Conservation (phyloP, 2,888 invertebrate genomes). For the Drosophila fulvimacula region DNA sequence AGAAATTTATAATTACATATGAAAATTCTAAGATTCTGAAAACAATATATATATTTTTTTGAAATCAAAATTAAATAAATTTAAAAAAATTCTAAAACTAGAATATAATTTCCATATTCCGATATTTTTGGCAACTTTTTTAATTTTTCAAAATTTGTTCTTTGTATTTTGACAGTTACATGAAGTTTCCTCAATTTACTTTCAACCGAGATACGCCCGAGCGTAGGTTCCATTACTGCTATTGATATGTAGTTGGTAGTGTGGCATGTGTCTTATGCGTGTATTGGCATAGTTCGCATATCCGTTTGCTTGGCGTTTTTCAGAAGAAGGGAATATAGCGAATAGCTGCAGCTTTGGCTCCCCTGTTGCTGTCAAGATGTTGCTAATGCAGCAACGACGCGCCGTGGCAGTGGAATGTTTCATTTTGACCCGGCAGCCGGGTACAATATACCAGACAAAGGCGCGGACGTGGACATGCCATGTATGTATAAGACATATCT, state of each 20-base stretch:
- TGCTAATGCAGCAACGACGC: slow-evolving; percentile 18
- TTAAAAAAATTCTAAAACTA: no score
- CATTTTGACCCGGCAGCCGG: slow-evolving; percentile 20
- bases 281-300: not conserved
- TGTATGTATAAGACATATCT: not conserved
- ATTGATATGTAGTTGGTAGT: not conserved
- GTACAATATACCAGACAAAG: slow-evolving; percentile 40
- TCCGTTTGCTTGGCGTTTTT: not conserved
- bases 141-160: no score
- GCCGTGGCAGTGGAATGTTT: slow-evolving; percentile 15
- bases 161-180: no score
- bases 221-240: not conserved
- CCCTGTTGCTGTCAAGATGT: slow-evolving; percentile 4
- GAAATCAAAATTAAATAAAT: no score
- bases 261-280: not conserved
- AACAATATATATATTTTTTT: no score
- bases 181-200: no score
- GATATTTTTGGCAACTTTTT: no score
- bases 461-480: slow-evolving; percentile 14
- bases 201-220: no score
- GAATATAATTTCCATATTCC: no score
- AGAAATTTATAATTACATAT: no score
- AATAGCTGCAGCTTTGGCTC: not conserved
- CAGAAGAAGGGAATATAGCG: not conserved
- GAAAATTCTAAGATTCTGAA: no score